Evolutionary conservation across 2,888 invertebrate species (phyloP), one percentile per base, ranked within the genome.

Genomic region (Xiphydria camelus): DNA sequence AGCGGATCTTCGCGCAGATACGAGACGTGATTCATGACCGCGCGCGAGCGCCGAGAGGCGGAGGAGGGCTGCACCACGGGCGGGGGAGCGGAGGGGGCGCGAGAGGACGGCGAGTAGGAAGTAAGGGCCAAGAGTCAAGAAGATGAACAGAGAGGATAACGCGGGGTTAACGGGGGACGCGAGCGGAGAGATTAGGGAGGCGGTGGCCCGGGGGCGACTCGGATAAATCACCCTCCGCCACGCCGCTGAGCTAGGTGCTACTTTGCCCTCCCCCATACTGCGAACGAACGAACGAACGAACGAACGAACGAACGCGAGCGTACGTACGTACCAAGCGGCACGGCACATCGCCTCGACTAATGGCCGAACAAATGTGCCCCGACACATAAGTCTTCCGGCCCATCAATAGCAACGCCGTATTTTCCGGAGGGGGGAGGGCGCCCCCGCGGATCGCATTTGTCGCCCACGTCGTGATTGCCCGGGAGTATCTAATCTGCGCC

Each of bases 181-280:
- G 49, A 55, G 52, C 48, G 46, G 51, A 61, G 60, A 59, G 64
- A 61, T 62, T 62, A 60, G 61, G 57, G 59, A 59, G 61, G 61
- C 55, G 57, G 59, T 53, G 56, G 56, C 59, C 58, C 57, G 53
- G 53, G 59, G 58, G 55, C 53, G 54, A 49, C 49, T 42, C 37
- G 54, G 54, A 64, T 64, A 64, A 64, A 64, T 64, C 59, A 64
- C 60, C 59, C 57, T 51, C 42, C 29, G 32, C 32, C 34, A 29
- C 34, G 25, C 47, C 41, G 45, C 47, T 45, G 47, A 47, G 49
- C 45, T 41, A 40, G 44, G 51, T 46, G 54, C 51, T 55, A 50
- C 55, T 55, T 52, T 55, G 49, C 47, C 45, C 50, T 49, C 10
- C 12, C 26, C 12, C 35, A n/a, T n/a, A n/a, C n/a, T n/a, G 25